These are phyloP conservation scores for Macropus fuliginosus DNA, from an alignment of 2,797 vertebrate species.

Conservation along the genomic window DNA sequence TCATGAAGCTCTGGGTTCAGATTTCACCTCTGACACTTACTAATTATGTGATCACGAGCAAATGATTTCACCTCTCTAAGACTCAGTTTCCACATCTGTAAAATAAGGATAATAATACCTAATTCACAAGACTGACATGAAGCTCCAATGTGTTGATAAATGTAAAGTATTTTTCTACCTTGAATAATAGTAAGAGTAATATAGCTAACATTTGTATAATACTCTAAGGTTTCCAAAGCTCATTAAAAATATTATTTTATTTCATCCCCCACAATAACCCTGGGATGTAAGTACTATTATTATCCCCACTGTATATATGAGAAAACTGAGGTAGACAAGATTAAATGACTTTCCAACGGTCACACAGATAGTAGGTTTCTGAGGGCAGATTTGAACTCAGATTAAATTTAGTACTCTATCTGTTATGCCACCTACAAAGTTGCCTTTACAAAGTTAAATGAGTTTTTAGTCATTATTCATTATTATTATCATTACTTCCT, in stretches of 20 bases:
- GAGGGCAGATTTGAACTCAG: background rate
- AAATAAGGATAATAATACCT: background rate
- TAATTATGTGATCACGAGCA: background rate
- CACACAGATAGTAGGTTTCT: background rate
- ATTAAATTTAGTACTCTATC: background rate
- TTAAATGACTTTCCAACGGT: background rate
- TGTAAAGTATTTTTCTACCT: background rate
- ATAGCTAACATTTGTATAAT: background rate
- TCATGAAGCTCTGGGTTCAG: background rate
- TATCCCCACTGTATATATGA: background rate
- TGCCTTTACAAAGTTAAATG: background rate
- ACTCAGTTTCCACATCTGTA: background rate
- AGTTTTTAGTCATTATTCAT: background rate
- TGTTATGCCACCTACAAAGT: background rate
- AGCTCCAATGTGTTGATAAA: background rate
- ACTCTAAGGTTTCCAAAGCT: background rate
- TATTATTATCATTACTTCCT: background rate
- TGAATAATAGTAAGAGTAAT: background rate
- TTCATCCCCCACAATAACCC: background rate
- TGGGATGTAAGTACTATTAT: background rate
- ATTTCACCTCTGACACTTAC: background rate
- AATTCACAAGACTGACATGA: background rate
- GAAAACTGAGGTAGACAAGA: background rate
- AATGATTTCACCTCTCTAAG: background rate
- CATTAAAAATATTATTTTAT: background rate